Percentiles rank a stretch among this genome's conserved stretches.
phyloP scores from a whole-genome alignment of 35 echinoderm and acorn worm species.

The Apostichopus japonicus region DNA sequence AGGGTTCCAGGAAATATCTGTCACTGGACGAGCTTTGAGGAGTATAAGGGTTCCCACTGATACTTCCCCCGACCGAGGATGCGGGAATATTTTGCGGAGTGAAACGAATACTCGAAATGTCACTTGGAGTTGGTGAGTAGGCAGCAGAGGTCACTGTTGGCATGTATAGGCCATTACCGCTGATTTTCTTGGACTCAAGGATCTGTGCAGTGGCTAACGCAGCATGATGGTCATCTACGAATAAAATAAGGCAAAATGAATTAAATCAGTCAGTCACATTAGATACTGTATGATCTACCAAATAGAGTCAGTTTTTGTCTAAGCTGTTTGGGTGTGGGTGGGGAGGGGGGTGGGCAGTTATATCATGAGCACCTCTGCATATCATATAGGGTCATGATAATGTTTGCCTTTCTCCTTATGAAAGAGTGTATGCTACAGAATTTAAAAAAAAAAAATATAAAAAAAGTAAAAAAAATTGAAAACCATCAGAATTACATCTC shows the following conservation, averaged over 20 bases:
- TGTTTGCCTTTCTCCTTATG: too few relatives aligned
- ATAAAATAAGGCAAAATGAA: background rate
- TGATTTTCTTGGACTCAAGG: conserved; percentile 31
- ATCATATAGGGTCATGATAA: too few relatives aligned
- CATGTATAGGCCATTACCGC: conserved; percentile 17
- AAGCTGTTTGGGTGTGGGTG: too few relatives aligned
- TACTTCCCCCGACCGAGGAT: background rate
- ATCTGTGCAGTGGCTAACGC: background rate
- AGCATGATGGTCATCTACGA: conserved; percentile 16
- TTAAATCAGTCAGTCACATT: too few relatives aligned
- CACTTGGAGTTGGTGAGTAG: conserved; percentile 87
- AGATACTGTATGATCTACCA: too few relatives aligned
- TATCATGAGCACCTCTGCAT: too few relatives aligned
- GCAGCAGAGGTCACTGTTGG: conserved; percentile 44
- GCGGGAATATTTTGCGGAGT: conserved; percentile 63
- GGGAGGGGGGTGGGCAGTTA: too few relatives aligned
- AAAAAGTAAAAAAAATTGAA: too few relatives aligned
- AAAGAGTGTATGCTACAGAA: too few relatives aligned
- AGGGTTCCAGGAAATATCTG: conserved; percentile 65
- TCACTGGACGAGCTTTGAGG: conserved; percentile 70
- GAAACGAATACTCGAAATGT: conserved; percentile 87
- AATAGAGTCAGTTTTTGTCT: too few relatives aligned
- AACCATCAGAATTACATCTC: too few relatives aligned
- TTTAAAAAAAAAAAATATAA: too few relatives aligned
- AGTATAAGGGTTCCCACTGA: conserved; percentile 40